Evolutionary conservation across 2,797 vertebrate genomes (phyloP).

Genomic region (Poecilia picta): DNA sequence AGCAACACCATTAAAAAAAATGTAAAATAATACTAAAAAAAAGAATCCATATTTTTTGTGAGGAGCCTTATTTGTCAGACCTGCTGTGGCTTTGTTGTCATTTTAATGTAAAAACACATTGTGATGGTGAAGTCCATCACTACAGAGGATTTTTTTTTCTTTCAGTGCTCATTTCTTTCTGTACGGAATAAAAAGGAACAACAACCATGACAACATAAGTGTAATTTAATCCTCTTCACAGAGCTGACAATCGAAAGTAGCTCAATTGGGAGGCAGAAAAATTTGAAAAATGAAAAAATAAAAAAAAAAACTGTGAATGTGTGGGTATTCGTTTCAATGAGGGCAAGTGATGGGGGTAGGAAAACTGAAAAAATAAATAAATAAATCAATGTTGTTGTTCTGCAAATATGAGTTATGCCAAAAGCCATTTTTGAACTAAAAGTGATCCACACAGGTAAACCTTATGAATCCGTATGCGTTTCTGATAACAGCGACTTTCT

Average conservation of each 20-base stretch:
- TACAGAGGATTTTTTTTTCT: constrained; percentile 51
- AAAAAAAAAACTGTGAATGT: constrained; percentile 9
- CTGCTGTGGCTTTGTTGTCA: constrained; percentile 12
- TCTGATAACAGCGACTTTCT: constrained; percentile 77
- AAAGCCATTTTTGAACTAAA: constrained; percentile 82
- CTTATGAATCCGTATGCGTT: constrained; percentile 68
- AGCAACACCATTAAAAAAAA: background rate
- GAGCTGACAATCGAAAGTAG: constrained; percentile 77
- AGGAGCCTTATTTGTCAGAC: background rate
- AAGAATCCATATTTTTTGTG: background rate
- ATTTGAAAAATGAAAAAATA: background rate
- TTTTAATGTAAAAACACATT: constrained; percentile 26
- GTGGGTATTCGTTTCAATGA: constrained; percentile 33
- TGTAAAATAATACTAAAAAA: background rate
- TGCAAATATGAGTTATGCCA: constrained; percentile 84
- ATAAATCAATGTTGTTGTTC: constrained; percentile 85
- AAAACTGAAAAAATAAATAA: constrained; percentile 39
- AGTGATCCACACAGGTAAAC: constrained; percentile 78
- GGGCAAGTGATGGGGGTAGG: constrained; percentile 61
- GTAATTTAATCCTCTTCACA: constrained; percentile 86
- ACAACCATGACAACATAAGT: constrained; percentile 79
- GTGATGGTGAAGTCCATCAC: constrained; percentile 35
- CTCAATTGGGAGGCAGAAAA: constrained; percentile 37
- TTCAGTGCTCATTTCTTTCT: constrained; percentile 58
- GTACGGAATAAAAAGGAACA: constrained; percentile 63